Evolutionary conservation across 2,113 vertebrate species (phyloP), one percentile per base, ranked within the genome.

Genomic region (Gallinago undulata): DNA sequence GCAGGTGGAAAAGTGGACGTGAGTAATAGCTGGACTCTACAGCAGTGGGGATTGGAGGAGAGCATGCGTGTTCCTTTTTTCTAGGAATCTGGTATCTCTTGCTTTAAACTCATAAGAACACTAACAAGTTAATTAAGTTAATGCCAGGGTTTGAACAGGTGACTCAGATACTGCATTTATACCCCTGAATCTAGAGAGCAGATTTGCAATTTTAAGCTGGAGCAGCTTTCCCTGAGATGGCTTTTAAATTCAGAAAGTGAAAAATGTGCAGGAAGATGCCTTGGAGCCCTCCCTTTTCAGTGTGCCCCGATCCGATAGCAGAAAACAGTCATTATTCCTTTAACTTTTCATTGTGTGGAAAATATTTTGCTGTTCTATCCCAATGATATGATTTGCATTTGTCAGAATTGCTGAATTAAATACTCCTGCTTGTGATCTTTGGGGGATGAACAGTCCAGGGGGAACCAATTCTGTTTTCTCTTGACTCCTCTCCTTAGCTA

Each of bases 401-500:
- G 19, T 41, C 50, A 9, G 4, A 74, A 19, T 19, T 47, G 69
- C 73, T 64, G 53, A 47, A 8, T 13, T 11, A 25, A 7, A 37
- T 30, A 2, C 23, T 33, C 28, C 27, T 70, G 66, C 69, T 39
- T 14, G 11, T 19, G 35, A 9, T 50, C 0, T 69, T 28, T 13
- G 13, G 50, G 31, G 33, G 8, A 23, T 33, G 57, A 89, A 17
- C 47, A 8, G 31, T 37, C 41, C 28, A 19, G n/a, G 30, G 18
- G 21, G 28, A 55, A 95, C 64, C 83, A 74, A 88, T 68, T 80
- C 41, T 33, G 45, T 76, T 70, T 77, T 67, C 24, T 84, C 70
- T 53, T 67, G 35, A 0, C 56, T 94, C 83, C 68, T 60, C 63
- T 85, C 84, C 3, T 69, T 23, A 99, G 99, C 97, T 99, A 99